Percentiles rank a stretch among this genome's conserved stretches.
phyloP scores from a whole-genome alignment of 2,888 invertebrate genomes.

The Microctonus brassicae region DNA sequence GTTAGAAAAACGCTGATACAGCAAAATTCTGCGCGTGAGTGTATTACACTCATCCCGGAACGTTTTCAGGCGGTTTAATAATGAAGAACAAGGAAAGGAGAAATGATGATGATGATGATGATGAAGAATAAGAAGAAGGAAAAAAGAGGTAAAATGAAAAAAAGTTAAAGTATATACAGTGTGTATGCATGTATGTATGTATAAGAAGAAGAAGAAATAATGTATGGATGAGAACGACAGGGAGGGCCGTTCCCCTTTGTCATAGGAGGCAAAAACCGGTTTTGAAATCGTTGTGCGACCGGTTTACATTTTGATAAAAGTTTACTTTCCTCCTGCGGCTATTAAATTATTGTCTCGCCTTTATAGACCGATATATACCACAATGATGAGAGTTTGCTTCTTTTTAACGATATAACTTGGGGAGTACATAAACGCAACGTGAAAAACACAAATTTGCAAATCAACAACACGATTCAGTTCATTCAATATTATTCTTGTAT shows the following conservation, averaged over 20 bases:
- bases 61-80: conserved; percentile 6
- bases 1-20: conserved; percentile 10
- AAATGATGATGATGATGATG: conserved; percentile 19
- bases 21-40: conserved; percentile 2
- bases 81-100: conserved; percentile 45
- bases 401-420: conserved; percentile 33
- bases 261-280: conserved; percentile 54
- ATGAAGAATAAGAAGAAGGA: conserved; percentile 45
- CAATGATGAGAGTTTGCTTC: not conserved
- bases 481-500: not conserved
- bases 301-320: conserved; percentile 64
- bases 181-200: too few species aligned
- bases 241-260: conserved; percentile 47
- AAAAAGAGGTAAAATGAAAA: conserved; percentile 31
- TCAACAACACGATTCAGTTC: not conserved
- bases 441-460: conserved; percentile 31
- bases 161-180: conserved; percentile 11
- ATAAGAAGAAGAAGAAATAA: conserved; percentile 7
- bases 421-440: conserved; percentile 28
- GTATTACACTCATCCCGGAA: conserved; percentile 12
- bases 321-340: conserved; percentile 56
- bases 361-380: conserved; percentile 24
- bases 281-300: conserved; percentile 57
- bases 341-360: conserved; percentile 55
- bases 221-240: conserved; percentile 30